phyloP scores from a whole-genome alignment of 2,797 vertebrate species.

The Vipera latastei region DNA sequence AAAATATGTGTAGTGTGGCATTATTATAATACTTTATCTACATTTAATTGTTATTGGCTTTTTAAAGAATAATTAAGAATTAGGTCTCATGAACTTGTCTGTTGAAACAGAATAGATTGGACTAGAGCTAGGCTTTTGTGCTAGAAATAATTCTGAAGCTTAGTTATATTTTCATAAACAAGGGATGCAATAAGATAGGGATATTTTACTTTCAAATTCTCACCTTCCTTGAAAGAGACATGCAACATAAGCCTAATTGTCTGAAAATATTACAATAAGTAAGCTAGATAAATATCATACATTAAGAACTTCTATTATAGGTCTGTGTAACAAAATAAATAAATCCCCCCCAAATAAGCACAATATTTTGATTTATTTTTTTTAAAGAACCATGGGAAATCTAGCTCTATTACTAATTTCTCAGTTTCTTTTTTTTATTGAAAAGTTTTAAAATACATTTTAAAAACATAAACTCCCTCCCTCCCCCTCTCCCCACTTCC shows the following conservation, averaged over 20 bases:
- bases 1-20: conserved; percentile 41
- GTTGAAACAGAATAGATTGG: conserved; percentile 44
- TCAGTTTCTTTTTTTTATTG: no score
- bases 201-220: conserved; percentile 64
- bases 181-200: conserved; percentile 61
- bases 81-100: conserved; percentile 59
- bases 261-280: not conserved
- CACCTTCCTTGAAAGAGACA: conserved; percentile 46
- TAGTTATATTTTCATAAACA: conserved; percentile 66
- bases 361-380: not conserved
- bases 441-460: no score
- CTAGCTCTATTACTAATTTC: not conserved
- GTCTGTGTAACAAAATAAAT: not conserved
- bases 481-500: no score
- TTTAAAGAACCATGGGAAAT: not conserved
- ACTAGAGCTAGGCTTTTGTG: conserved; percentile 20
- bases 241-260: not conserved
- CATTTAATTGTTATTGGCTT: conserved; percentile 35
- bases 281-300: not conserved
- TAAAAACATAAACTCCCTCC: no score
- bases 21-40: conserved; percentile 61
- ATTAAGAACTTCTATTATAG: not conserved
- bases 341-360: no score
- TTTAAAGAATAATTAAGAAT: conserved; percentile 50
- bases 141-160: conserved; percentile 64